Evolutionary conservation across 2,888 invertebrate species (phyloP).

Genomic region (Pollenia angustigena): DNA sequence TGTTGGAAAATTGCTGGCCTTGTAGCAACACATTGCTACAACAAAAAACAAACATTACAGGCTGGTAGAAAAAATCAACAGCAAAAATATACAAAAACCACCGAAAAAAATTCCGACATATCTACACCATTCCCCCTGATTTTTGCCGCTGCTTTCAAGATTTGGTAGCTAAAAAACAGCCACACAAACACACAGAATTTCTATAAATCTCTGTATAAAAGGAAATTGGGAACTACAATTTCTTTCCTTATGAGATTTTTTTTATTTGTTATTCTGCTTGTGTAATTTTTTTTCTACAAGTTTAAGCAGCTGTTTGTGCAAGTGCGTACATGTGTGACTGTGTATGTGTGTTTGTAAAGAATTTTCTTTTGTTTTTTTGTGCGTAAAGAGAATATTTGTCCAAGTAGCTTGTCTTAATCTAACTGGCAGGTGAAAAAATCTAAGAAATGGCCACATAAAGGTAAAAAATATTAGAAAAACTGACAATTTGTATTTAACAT

Average conservation of each 20-base stretch:
- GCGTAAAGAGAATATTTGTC: conserved; percentile 3
- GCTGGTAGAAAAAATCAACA: neutral
- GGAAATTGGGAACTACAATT: conserved; percentile 15
- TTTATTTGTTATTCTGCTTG: conserved; percentile 11
- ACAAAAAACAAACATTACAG: conserved; percentile 58
- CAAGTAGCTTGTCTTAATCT: conserved; percentile 8
- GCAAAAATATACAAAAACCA: conserved; percentile 20
- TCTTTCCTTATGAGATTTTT: neutral
- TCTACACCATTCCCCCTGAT: neutral
- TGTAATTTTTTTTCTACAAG: neutral
- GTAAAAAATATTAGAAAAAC: too few species aligned
- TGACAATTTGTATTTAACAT: neutral
- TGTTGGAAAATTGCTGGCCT: conserved; percentile 9
- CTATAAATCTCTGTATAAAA: conserved; percentile 18
- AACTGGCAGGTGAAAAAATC: neutral
- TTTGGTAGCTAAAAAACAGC: neutral
- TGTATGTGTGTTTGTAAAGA: conserved; percentile 8
- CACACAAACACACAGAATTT: conserved; percentile 24
- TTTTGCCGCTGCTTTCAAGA: neutral
- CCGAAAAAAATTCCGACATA: conserved; percentile 25
- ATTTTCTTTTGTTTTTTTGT: conserved; percentile 25
- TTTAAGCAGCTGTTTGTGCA: neutral
- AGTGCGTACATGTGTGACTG: neutral
- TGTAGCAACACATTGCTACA: conserved; percentile 56
- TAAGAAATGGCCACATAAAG: neutral